Evolutionary conservation across 2,113 vertebrate genomes (phyloP), one percentile per base, ranked within the genome.

Genomic region (Chaetura pelagica): DNA sequence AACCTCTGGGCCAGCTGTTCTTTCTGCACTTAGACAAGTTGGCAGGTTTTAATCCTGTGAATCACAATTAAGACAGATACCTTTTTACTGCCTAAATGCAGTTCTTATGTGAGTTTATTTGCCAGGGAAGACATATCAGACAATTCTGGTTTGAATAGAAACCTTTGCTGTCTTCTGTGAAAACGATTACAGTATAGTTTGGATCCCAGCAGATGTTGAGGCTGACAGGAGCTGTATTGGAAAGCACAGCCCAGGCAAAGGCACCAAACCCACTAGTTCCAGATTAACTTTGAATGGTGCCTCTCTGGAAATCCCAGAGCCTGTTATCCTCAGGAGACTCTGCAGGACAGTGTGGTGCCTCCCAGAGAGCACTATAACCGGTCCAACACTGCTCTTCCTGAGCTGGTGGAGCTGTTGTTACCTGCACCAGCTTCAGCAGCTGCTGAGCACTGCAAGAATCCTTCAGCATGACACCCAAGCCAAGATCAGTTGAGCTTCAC

Each of bases 1-100:
- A 93, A 66, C n/a, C 27, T 86, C 63, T 80, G 71, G 88, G 38
- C 73, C 34, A 71, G 48, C 34, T 93, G 76, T 58, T 96, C 86
- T 73, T 90, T 84, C 64, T 88, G 42, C 76, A 55, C 55, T 85
- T n/a, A 58, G 52, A 77, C 72, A 89, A 93, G 72, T 83, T 80
- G 64, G 68, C 58, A 90, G 64, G 66, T 74, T 82, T 92, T 90
- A 74, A 83, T 73, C 55, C 67, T 88, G 49, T 81, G 72, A 77
- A 83, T 71, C 1, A 8, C 66, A 90, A 77, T 87, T 77, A 83
- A 77, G 38, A 77, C 21, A 77, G 54, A 14, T 59, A 21, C 72
- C 42, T 63, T 76, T 64, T 78, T 63, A 59, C 32, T 55, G 46
- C 75, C 71, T 64, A 71, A 66, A 79, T 46, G 26, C 55, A 71